Base-by-base conservation (phyloP, 2,113 vertebrate species). In the Dipodomys merriami region DNA sequence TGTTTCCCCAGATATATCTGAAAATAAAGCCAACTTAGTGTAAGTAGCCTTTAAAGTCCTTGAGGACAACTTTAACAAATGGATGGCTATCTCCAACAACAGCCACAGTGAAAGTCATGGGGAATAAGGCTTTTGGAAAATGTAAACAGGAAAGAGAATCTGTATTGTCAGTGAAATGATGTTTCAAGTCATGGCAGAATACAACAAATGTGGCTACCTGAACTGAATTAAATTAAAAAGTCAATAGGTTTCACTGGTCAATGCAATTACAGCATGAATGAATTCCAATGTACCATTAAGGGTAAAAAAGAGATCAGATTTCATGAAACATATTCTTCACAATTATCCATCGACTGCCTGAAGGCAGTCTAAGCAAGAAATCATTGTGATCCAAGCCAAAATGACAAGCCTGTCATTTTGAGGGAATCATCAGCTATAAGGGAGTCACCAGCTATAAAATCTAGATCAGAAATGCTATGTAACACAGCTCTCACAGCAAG, bases 201-300 rank as follows among this genome's bases (percentile, higher is more conserved):
- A 25, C 49, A 60, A 83, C 18, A 73, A 89, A 94, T 44, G 16
- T 11, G 72, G 9, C 67, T 35, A 71, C 7, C 7, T 35, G 2
- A 22, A 89, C 6, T 91, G 19, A 83, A 79, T 49, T 57, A 67
- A 88, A 65, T 78, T 39, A 44, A 84, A 35, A 90, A 71, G n/a
- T 29, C 74, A 78, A 11, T 53, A 35, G n/a, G 7, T 44, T 79
- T 94, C 72, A 27, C 11, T n/a, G 18, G 8, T n/a, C 18, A 62
- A 46, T 25, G 79, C 6, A 19, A 64, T 77, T 77, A 89, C 15
- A 19, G 25, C 27, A 77, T 77, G 67, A 81, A 25, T 60, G 13
- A 86, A 80, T 49, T 81, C 65, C 12, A 95, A 86, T 33, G 68
- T 62, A 78, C 2, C 49, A 78, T 19, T 49, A 84, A 57, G 64